Conservation (phyloP, 2,888 invertebrate genomes). For the Spilarctia lutea region DNA sequence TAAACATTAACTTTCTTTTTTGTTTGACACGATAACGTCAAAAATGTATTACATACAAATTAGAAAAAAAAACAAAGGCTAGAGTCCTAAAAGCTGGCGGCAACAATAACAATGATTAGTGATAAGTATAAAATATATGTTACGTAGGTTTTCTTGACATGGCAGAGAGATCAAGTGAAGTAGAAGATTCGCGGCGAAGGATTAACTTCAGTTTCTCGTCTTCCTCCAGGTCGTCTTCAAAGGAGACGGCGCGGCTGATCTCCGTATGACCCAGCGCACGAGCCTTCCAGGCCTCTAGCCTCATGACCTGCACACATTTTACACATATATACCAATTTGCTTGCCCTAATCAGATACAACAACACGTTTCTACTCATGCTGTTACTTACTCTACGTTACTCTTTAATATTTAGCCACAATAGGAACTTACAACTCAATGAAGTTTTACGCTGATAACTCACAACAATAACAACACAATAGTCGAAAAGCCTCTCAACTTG, state of each 20-base stretch:
- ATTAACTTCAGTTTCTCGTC: conserved; percentile 76
- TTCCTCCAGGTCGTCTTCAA: conserved; percentile 78
- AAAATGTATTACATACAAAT: background rate
- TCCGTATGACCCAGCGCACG: conserved; percentile 84
- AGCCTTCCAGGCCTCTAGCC: conserved; percentile 89
- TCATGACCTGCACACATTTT: conserved; percentile 87
- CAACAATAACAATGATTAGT: conserved; percentile 21
- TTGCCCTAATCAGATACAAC: background rate
- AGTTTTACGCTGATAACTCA: background rate
- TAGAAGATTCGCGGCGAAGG: conserved; percentile 74
- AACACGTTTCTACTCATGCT: conserved; percentile 22
- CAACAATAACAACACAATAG: background rate
- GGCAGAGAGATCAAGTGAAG: conserved; percentile 69
- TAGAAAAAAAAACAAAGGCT: conserved; percentile 1
- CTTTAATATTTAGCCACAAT: conserved; percentile 9
- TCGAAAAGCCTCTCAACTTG: background rate
- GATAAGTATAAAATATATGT: conserved; percentile 45
- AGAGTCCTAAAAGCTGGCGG: conserved; percentile 28
- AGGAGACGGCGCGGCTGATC: conserved; percentile 71
- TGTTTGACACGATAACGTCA: background rate
- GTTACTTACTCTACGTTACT: conserved; percentile 9
- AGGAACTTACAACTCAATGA: background rate
- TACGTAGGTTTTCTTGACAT: conserved; percentile 64
- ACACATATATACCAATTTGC: background rate
- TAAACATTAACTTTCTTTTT: background rate